Evolutionary conservation across 2,797 vertebrate genomes (phyloP).

Genomic region (Darevskia mixta): DNA sequence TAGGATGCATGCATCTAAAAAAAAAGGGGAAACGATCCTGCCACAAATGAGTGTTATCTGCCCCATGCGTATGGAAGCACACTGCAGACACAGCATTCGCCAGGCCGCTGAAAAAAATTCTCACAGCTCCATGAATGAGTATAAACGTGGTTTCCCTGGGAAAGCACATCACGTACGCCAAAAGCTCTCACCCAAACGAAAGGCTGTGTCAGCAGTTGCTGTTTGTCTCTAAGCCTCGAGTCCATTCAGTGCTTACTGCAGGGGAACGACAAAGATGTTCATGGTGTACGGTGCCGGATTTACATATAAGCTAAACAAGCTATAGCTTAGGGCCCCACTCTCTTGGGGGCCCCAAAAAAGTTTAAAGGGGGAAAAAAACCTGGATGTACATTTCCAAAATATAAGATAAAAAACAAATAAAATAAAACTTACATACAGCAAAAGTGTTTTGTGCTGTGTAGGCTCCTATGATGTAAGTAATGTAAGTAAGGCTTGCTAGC

Average conservation of each 20-base stretch:
- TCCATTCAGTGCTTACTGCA: background rate
- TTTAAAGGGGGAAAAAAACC: no score
- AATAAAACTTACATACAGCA: no score
- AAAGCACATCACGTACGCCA: accelerated
- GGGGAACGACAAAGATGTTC: background rate
- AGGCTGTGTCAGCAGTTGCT: background rate
- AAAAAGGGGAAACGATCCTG: background rate
- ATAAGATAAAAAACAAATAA: no score
- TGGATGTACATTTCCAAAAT: no score
- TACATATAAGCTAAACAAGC: no score
- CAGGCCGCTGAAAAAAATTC: background rate
- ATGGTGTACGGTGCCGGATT: background rate
- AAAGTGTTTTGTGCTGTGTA: no score
- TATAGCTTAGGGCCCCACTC: no score
- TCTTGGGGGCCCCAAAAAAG: no score
- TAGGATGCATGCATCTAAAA: background rate
- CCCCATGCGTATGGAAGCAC: background rate
- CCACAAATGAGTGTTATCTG: background rate
- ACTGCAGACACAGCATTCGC: background rate
- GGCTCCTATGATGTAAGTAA: no score
- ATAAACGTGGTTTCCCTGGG: accelerated
- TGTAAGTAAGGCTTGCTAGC: no score
- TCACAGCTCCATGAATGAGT: background rate
- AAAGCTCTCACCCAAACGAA: accelerated
- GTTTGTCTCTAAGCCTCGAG: background rate